Evolutionary conservation across 2,888 invertebrate species (phyloP).

Genomic region (Torymus aiolomorphi): DNA sequence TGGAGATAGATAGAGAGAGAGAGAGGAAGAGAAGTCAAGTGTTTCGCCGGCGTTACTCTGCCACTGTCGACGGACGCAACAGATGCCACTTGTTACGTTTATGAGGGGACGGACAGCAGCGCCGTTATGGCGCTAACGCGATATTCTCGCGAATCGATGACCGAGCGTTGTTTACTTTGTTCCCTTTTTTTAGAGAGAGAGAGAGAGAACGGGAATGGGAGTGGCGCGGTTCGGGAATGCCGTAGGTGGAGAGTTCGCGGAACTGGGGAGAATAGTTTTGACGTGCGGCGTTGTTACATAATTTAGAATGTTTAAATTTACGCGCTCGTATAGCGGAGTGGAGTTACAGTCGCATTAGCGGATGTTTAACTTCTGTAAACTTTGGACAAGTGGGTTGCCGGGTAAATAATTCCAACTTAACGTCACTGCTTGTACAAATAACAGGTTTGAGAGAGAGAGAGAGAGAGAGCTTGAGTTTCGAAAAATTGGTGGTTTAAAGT

Average conservation of each 20-base stretch:
- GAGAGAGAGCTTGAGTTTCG: too few relatives aligned
- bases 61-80: constrained; percentile 67
- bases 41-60: constrained; percentile 63
- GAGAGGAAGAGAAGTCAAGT: constrained; percentile 63
- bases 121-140: constrained; percentile 7
- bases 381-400: not conserved
- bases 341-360: constrained; percentile 12
- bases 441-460: constrained; percentile 3
- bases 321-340: not conserved
- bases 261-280: too few relatives aligned
- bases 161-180: too few relatives aligned
- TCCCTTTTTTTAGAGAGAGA: too few relatives aligned
- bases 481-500: too few relatives aligned
- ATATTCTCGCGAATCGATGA: not conserved
- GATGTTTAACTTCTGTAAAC: constrained; percentile 22
- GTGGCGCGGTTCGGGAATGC: too few relatives aligned
- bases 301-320: not conserved
- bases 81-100: constrained; percentile 74
- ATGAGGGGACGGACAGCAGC: constrained; percentile 25
- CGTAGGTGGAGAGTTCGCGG: too few relatives aligned
- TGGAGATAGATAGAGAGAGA: not conserved
- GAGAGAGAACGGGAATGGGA: too few relatives aligned
- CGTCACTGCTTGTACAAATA: constrained; percentile 5
- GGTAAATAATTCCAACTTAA: constrained; percentile 33
- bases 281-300: not conserved